Percentiles rank a stretch among this genome's conserved stretches.
These are phyloP conservation scores for Tolmerus cingulatus DNA, from an alignment of 2,888 invertebrate species.

Conservation along the genomic window DNA sequence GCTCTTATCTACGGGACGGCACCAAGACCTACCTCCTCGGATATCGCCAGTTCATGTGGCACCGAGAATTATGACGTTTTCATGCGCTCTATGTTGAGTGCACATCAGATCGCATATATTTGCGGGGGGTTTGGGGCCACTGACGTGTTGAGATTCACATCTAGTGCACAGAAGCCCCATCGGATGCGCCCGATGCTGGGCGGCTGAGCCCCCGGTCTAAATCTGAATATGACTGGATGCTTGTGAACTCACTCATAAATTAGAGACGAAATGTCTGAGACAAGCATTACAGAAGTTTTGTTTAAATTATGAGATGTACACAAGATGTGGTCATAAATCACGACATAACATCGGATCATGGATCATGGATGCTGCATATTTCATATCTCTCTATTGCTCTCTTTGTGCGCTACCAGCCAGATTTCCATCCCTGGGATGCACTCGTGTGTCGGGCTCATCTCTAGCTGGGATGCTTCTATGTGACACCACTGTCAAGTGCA, in stretches of 20 bases:
- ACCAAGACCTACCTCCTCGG: conserved; percentile 11
- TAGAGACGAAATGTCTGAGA: conserved; percentile 48
- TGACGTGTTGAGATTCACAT: conserved; percentile 26
- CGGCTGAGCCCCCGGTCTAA: conserved; percentile 25
- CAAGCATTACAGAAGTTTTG: conserved; percentile 51
- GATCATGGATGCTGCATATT: conserved; percentile 48
- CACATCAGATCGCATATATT: conserved; percentile 31
- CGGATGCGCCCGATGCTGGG: conserved; percentile 12
- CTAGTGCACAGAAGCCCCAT: conserved; percentile 14
- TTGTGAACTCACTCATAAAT: conserved; percentile 49
- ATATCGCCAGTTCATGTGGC: conserved; percentile 28
- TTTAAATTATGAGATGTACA: conserved; percentile 53
- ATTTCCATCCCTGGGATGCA: background rate
- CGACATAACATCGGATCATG: conserved; percentile 50
- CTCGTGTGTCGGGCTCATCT: background rate
- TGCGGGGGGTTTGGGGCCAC: background rate
- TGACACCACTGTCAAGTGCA: conserved; percentile 49
- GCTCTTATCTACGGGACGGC: conserved; percentile 3
- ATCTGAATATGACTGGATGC: conserved; percentile 40
- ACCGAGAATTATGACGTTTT: conserved; percentile 38
- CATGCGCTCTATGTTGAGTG: conserved; percentile 20
- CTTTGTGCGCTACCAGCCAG: background rate
- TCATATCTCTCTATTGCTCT: conserved; percentile 40
- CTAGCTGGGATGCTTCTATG: conserved; percentile 42
- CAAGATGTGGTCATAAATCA: conserved; percentile 52